Percentiles rank a stretch among this genome's conserved stretches.
Evolutionary conservation across 2,888 invertebrate genomes (phyloP).

Genomic region (Platerodrilus igneus): DNA sequence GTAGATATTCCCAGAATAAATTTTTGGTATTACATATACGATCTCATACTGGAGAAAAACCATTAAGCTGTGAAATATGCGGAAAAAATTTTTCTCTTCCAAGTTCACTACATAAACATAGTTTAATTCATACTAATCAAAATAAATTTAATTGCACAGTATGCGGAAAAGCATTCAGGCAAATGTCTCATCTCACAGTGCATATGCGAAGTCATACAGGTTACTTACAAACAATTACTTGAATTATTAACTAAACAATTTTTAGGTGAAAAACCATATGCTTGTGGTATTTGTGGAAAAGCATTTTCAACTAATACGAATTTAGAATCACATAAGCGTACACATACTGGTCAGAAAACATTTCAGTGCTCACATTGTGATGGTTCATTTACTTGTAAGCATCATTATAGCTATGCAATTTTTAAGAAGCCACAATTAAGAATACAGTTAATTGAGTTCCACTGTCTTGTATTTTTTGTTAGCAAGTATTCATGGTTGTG

Average conservation of each 20-base stretch:
- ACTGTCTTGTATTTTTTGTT: too few species aligned
- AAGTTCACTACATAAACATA: conserved; percentile 44
- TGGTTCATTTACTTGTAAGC: conserved; percentile 43
- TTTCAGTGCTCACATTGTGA: conserved; percentile 41
- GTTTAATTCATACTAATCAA: conserved; percentile 38
- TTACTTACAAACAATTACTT: conserved; percentile 18
- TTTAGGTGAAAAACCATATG: conserved; percentile 39
- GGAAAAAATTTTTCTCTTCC: conserved; percentile 42
- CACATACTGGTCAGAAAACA: conserved; percentile 44
- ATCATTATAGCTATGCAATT: conserved; percentile 4
- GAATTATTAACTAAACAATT: not conserved
- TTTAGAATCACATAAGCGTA: conserved; percentile 41
- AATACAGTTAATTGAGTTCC: too few species aligned
- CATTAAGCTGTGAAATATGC: conserved; percentile 44
- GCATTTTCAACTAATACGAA: conserved; percentile 39
- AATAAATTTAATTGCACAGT: conserved; percentile 41
- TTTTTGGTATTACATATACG: conserved; percentile 41
- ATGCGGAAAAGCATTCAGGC: conserved; percentile 43
- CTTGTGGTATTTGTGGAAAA: conserved; percentile 43
- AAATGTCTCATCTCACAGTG: conserved; percentile 41
- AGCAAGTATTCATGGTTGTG: too few species aligned
- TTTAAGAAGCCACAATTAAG: too few species aligned
- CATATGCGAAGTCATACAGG: conserved; percentile 44
- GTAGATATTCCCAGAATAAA: conserved; percentile 42
- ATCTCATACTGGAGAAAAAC: conserved; percentile 44